Base-by-base conservation (phyloP, 2,797 vertebrate genomes). In the Mastacembelus armatus region DNA sequence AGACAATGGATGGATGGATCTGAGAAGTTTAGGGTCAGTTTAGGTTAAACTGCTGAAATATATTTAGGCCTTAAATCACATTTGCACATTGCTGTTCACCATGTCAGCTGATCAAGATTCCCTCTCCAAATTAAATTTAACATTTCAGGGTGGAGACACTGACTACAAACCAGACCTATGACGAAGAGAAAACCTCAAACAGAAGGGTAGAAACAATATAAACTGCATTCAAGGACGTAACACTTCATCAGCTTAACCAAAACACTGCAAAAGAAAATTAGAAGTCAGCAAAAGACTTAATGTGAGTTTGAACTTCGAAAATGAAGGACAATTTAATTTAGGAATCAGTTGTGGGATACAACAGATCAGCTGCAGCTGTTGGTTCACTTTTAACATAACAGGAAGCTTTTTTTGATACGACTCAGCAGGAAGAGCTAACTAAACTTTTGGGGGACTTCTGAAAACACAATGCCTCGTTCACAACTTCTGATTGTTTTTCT, bases 391-490 rank as follows among this genome's bases (percentile, higher is more conserved):
- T n/a, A 54, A 45, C 18, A 0, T 39, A 11, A 22, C 29, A 32
- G 14, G 49, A 64, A 9, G 7, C 6, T 5, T 29, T 48, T 45
- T 52, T 18, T 45, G 19, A 49, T 24, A 24, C 35, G 29, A 1
- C 10, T 32, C 29, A 48, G 11, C 27, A 43, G 42, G 15, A 44
- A 54, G 36, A 54, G 5, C 35, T 15, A 42, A 5, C 49, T 32
- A 51, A 57, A 40, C 7, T 30, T 50, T 54, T 54, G 16, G 54
- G 51, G 8, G 59, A 71, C 22, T 44, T 74, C 32, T 60, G 29
- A 45, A 71, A 49, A 36, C 60, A 79, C 68, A 79, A 92, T 92
- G 92, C 10, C 50, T 83, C 71, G 24, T 24, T 40, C 71, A n/a
- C 71, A 54, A 4, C 24, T 85, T 29, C 24, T 89, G 33, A 38